Evolutionary conservation across 2,113 vertebrate genomes (phyloP), one percentile per base, ranked within the genome.

Genomic region (Cacatua alba): DNA sequence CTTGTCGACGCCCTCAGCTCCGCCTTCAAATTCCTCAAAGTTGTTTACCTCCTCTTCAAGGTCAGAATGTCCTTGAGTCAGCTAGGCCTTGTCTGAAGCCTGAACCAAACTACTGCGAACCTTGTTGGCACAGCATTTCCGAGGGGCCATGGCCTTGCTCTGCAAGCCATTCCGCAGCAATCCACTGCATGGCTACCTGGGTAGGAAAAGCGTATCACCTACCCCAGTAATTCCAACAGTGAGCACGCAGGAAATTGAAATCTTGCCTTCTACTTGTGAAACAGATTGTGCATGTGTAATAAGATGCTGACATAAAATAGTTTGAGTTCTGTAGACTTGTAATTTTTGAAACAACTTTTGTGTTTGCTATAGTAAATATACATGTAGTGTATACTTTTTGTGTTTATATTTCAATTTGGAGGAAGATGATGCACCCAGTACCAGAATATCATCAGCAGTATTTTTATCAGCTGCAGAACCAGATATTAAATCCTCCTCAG

Each of bases 131-230:
- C 37, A 37, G 37, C 37, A 37, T 37, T 37, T 37, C 37, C 37
- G 8, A 37, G 37, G 37, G 37, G 37, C 37, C 37, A 37, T 37
- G 37, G 37, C 37, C 37, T 37, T 37, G 37, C 37, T 37, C 37
- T 37, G 37, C 37, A 37, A 37, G 37, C 37, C 9, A 37, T 37
- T 37, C 37, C 37, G 37, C 37, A 37, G 37, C 37, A 37, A 35
- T 6, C 48, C 12, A 0, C 44, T 18, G 6, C 9, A 0, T 6
- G 14, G 44, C 24, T 17, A 9, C 51, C 31, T n/a, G 39, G 17
- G 8, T 4, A 21, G 53, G 7, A 67, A 35, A 46, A 3, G 35
- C 10, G 52, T 33, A 5, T 21, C 43, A 13, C 39, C n/a, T 26
- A 26, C 13, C 17, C 23, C 0, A 2, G 12, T 11, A 80, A 35